Percentiles rank a stretch among this genome's conserved stretches.
Conservation (phyloP, 2,888 invertebrate species). For the Apoda limacodes region DNA sequence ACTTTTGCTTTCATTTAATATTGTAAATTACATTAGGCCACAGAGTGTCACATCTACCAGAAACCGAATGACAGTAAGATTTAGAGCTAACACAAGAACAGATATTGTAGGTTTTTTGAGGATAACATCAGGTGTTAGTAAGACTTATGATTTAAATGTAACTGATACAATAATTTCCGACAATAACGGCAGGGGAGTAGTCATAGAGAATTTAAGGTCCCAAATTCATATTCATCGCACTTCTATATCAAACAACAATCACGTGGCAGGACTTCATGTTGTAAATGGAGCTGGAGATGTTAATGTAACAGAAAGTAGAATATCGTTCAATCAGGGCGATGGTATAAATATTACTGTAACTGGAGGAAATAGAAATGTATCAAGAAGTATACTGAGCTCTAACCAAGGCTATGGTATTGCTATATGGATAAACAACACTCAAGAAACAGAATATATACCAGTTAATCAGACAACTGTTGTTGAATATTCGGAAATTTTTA, state of each 20-base stretch:
- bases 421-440: conserved; percentile 90
- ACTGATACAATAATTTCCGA: conserved; percentile 86
- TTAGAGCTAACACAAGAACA: conserved; percentile 78
- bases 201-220: conserved; percentile 90
- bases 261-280: conserved; percentile 92
- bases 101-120: conserved; percentile 83
- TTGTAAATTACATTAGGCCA: conserved; percentile 88
- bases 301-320: conserved; percentile 90
- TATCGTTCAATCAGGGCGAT: conserved; percentile 92
- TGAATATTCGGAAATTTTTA: conserved; percentile 87
- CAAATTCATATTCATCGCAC: conserved; percentile 88
- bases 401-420: conserved; percentile 92
- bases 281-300: conserved; percentile 93
- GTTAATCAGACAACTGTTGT: conserved; percentile 89
- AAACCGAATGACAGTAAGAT: conserved; percentile 84
- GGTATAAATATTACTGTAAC: conserved; percentile 96
- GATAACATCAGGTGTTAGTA: conserved; percentile 79
- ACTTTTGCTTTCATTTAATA: conserved; percentile 75
- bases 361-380: conserved; percentile 94
- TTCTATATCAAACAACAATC: conserved; percentile 86
- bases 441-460: conserved; percentile 80
- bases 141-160: conserved; percentile 89
- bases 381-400: conserved; percentile 84
- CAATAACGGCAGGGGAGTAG: conserved; percentile 96
- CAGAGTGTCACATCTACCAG: conserved; percentile 88